These are phyloP conservation scores for Stenoptilia bipunctidactyla DNA, from an alignment of 2,888 invertebrate genomes.

Conservation along the genomic window DNA sequence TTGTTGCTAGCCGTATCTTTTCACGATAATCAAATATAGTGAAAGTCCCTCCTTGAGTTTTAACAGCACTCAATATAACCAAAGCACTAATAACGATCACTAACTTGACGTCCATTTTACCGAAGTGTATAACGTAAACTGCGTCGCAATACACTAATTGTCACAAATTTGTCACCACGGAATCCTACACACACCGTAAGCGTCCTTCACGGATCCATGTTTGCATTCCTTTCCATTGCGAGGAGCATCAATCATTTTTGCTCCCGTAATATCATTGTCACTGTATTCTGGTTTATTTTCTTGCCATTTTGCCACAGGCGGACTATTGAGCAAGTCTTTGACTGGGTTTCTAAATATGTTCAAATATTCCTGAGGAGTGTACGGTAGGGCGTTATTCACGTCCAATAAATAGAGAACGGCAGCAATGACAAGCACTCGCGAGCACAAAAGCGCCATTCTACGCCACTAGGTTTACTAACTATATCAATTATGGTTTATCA, in stretches of 20 bases:
- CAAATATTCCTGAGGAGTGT: conserved; percentile 30
- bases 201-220: conserved; percentile 29
- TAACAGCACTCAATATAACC: conserved; percentile 14
- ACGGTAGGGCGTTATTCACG: conserved; percentile 31
- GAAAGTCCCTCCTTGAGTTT: conserved; percentile 8
- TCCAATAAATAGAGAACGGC: conserved; percentile 27
- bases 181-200: conserved; percentile 42
- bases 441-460: conserved; percentile 49
- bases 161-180: conserved; percentile 34
- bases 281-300: too few relatives aligned
- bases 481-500: too few relatives aligned
- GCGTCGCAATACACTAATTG: conserved; percentile 21
- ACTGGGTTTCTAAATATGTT: conserved; percentile 49
- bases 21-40: conserved; percentile 25
- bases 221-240: conserved; percentile 29
- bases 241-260: conserved; percentile 47
- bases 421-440: conserved; percentile 36
- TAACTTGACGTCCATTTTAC: conserved; percentile 28
- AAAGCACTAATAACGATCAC: conserved; percentile 14
- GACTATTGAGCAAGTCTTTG: conserved; percentile 30
- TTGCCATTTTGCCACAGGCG: too few relatives aligned
- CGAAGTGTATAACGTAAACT: conserved; percentile 28
- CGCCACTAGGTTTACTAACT: not conserved
- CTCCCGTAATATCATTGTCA: too few relatives aligned
- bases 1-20: conserved; percentile 18